Evolutionary conservation across 1,140 invertebrate species (phyloP).

Genomic region (Drosophila tropicalis): DNA sequence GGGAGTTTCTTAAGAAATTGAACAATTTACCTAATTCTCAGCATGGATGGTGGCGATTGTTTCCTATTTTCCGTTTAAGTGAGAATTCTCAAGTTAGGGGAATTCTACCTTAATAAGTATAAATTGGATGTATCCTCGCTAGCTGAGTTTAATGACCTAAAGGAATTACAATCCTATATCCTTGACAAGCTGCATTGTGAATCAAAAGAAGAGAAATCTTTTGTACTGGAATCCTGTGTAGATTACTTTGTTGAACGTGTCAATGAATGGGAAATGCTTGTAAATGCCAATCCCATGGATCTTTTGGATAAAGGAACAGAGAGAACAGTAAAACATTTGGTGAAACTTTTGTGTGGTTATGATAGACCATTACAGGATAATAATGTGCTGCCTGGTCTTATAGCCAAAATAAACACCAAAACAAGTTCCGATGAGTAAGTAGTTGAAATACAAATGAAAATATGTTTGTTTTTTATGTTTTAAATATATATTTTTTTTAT

Average conservation of each 20-base stretch:
- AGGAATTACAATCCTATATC: constrained; percentile 41
- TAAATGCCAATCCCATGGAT: constrained; percentile 43
- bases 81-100: not conserved
- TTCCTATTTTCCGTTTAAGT: constrained; percentile 24
- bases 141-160: not conserved
- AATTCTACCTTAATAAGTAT: constrained; percentile 49
- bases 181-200: constrained; percentile 43
- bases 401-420: constrained; percentile 13
- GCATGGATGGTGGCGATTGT: constrained; percentile 63
- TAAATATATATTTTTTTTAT: not conserved
- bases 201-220: constrained; percentile 54
- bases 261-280: constrained; percentile 24
- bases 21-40: constrained; percentile 26
- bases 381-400: constrained; percentile 25
- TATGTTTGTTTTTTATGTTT: not conserved
- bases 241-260: constrained; percentile 42
- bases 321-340: constrained; percentile 29
- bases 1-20: constrained; percentile 36
- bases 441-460: not conserved
- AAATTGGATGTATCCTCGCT: constrained; percentile 28
- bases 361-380: constrained; percentile 27
- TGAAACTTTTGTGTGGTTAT: constrained; percentile 11
- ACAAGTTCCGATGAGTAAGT: constrained; percentile 32
- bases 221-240: constrained; percentile 42
- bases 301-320: constrained; percentile 52